Percentiles rank a stretch among this genome's conserved stretches.
Evolutionary conservation across 2,888 invertebrate genomes (phyloP).

Genomic region (Andrena dorsata): DNA sequence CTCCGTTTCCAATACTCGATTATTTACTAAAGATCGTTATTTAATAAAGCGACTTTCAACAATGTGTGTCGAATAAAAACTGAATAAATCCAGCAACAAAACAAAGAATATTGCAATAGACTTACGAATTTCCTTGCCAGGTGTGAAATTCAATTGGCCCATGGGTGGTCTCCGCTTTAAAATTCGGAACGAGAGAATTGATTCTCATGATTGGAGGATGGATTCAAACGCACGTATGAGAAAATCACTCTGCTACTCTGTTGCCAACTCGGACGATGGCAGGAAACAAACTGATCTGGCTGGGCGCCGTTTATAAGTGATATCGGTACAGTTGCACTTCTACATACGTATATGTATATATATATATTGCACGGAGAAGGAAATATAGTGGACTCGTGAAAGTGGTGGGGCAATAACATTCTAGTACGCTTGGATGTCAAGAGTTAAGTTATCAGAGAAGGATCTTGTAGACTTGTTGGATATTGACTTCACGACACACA

Average conservation of each 20-base stretch:
- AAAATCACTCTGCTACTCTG: neutral
- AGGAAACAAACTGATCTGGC: neutral
- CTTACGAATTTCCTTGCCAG: constrained; percentile 92
- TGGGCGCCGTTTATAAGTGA: neutral
- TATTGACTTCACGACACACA: too few relatives aligned
- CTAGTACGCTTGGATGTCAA: too few relatives aligned
- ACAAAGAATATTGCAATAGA: constrained; percentile 64
- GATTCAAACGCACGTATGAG: neutral
- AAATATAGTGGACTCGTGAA: neutral
- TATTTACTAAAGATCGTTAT: too few relatives aligned
- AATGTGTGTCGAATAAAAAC: neutral
- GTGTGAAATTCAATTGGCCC: constrained; percentile 92
- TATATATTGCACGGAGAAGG: neutral
- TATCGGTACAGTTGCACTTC: neutral
- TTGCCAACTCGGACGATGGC: neutral
- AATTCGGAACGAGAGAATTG: constrained; percentile 92
- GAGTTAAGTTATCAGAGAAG: too few relatives aligned
- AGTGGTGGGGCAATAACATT: neutral
- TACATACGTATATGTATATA: neutral
- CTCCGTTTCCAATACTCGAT: too few relatives aligned
- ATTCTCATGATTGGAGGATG: constrained; percentile 84
- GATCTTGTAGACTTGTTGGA: too few relatives aligned
- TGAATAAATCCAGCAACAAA: neutral
- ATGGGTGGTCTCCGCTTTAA: constrained; percentile 90
- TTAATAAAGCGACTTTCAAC: too few relatives aligned